Evolutionary conservation across 1,140 invertebrate genomes (phyloP), one percentile per base, ranked within the genome.

Genomic region (Bombus picipes): DNA sequence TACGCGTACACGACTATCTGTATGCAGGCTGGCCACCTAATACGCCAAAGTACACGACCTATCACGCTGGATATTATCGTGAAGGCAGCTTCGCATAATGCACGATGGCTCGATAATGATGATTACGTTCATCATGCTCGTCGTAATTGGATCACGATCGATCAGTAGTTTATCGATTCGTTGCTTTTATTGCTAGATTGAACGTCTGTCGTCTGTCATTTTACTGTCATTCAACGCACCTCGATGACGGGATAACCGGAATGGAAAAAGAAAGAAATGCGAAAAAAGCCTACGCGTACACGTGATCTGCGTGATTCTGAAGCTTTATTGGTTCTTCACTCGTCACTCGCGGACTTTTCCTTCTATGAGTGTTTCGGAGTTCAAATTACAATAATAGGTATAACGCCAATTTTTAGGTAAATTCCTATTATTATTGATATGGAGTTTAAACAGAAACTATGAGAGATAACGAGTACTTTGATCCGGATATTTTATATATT

Each of bases 71-170:
- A 87, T 90, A 90, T 85, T 88, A 90, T 87, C 72, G 88, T 28
- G 74, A 83, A 89, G 79, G 87, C 82, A 82, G 72, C 88, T 65
- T 88, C 83, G 81, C 85, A 91, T 89, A 92, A 92, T 86, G 83
- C 81, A 73, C 91, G 92, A 92, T 90, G 87, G 85, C 82, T 74
- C 81, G 88, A 91, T 91, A 92, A 92, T 90, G 83, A 90, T 89
- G 90, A 92, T 93, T 92, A 88, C 89, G 90, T 92, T 92, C 88
- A 92, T 91, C 90, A 83, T 86, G 87, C 85, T 88, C 83, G 66
- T 77, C 74, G 78, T 88, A 90, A 87, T 85, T 78, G 72, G 76
- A 83, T 88, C 89, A 88, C 76, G 73, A 81, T 87, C 89, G 77
- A 87, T 75, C 68, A 53, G 68, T 76, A 59, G 73, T 25, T 28